These are phyloP conservation scores for Hartigia nigra DNA, from an alignment of 2,888 invertebrate species.

Conservation along the genomic window DNA sequence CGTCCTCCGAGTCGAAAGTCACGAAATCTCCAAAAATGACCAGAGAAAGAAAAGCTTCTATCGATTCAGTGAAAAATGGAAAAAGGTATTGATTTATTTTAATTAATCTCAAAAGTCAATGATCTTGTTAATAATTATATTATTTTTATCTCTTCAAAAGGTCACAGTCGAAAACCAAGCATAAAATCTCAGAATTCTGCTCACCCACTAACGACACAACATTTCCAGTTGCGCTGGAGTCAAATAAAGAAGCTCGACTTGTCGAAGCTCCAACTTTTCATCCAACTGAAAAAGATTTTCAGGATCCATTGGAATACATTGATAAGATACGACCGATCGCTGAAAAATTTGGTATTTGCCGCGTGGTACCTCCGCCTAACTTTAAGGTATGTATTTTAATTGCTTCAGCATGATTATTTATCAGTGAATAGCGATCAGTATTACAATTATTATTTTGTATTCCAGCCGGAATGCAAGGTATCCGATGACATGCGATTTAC, in stretches of 20 bases:
- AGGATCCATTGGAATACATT: constrained; percentile 86
- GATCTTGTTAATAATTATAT: neutral
- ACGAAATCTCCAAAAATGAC: constrained; percentile 45
- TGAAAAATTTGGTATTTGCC: constrained; percentile 86
- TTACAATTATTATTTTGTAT: constrained; percentile 25
- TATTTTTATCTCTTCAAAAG: constrained; percentile 11
- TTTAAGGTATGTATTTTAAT: constrained; percentile 70
- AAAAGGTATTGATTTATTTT: constrained; percentile 37
- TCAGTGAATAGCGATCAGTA: constrained; percentile 10
- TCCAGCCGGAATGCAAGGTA: constrained; percentile 81
- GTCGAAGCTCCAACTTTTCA: constrained; percentile 83
- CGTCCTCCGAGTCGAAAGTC: constrained; percentile 35
- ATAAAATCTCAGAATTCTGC: constrained; percentile 37
- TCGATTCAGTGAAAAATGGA: constrained; percentile 45
- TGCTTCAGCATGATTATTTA: neutral
- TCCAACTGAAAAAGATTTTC: constrained; percentile 85
- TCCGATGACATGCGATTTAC: constrained; percentile 88
- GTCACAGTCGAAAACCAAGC: constrained; percentile 45
- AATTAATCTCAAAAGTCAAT: neutral
- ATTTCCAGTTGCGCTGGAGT: constrained; percentile 47
- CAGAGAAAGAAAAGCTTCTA: constrained; percentile 49
- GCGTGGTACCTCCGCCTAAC: constrained; percentile 83
- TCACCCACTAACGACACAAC: constrained; percentile 48
- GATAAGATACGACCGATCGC: constrained; percentile 81
- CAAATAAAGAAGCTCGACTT: constrained; percentile 66